Evolutionary conservation across 2,888 invertebrate species (phyloP).

Genomic region (Biston betularia): DNA sequence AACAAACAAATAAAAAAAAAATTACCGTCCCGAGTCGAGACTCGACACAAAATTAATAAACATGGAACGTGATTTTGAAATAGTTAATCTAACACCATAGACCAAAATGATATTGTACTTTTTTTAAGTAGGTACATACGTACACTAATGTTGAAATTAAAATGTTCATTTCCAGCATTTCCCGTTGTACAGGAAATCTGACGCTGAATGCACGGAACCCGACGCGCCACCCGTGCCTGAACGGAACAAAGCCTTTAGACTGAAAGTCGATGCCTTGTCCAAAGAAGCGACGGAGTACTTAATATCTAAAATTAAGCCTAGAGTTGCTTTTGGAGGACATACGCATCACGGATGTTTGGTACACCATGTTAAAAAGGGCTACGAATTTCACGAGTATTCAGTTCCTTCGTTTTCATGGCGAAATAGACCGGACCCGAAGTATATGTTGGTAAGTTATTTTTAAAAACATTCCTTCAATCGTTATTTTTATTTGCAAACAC

Average conservation of each 20-base stretch:
- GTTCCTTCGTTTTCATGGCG: slow-evolving; percentile 99
- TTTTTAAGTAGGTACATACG: no score
- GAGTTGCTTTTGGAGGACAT: slow-evolving; percentile 95
- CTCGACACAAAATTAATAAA: no score
- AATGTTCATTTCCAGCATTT: slow-evolving; percentile 92
- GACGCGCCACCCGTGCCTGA: slow-evolving; percentile 92
- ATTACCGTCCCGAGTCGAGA: no score
- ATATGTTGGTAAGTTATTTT: slow-evolving; percentile 90
- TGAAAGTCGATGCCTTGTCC: slow-evolving; percentile 95
- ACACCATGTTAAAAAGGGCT: slow-evolving; percentile 69
- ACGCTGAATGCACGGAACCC: slow-evolving; percentile 91
- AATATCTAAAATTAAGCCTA: slow-evolving; percentile 88
- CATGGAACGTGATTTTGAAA: no score
- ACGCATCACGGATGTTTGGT: slow-evolving; percentile 96
- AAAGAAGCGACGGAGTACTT: slow-evolving; percentile 91
- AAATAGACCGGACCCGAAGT: slow-evolving; percentile 96
- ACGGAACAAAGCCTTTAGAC: slow-evolving; percentile 90
- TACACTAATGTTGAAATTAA: not conserved
- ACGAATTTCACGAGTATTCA: slow-evolving; percentile 90
- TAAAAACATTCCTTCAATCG: not conserved
- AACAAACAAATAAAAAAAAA: no score
- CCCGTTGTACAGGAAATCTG: slow-evolving; percentile 95
- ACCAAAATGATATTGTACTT: no score
- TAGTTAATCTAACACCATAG: no score
- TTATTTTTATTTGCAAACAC: no score